These are phyloP conservation scores for Pseudolaguvia tuberculata DNA, from an alignment of 2,113 vertebrate species.

Conservation along the genomic window DNA sequence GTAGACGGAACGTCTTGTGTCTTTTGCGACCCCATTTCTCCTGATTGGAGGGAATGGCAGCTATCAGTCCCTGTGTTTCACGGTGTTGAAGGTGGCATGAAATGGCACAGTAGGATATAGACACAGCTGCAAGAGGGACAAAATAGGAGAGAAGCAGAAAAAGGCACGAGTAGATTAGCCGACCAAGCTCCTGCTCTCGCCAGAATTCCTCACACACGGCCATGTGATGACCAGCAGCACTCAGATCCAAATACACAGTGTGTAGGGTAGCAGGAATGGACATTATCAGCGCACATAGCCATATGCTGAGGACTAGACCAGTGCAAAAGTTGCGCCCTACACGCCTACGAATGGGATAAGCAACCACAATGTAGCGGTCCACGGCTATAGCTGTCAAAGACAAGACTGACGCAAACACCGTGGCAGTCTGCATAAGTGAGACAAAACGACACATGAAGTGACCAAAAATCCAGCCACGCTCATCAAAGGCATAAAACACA, in stretches of 20 bases:
- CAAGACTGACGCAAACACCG: slow-evolving; percentile 76
- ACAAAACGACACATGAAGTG: slow-evolving; percentile 77
- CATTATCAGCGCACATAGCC: slow-evolving; percentile 70
- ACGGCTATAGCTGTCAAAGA: slow-evolving; percentile 83
- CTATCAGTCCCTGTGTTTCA: slow-evolving; percentile 60
- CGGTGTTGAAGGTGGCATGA: slow-evolving; percentile 69
- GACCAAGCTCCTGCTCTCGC: slow-evolving; percentile 66
- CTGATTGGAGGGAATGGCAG: slow-evolving; percentile 58
- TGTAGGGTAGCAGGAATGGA: slow-evolving; percentile 71
- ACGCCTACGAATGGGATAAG: slow-evolving; percentile 73
- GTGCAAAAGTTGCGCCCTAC: slow-evolving; percentile 68
- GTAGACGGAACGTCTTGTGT: slow-evolving; percentile 76
- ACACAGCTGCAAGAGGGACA: slow-evolving; percentile 74
- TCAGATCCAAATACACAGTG: slow-evolving; percentile 76
- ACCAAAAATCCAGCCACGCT: slow-evolving; percentile 79
- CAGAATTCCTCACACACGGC: slow-evolving; percentile 83
- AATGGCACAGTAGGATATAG: slow-evolving; percentile 80
- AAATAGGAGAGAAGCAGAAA: slow-evolving; percentile 79
- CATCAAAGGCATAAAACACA: slow-evolving; percentile 77
- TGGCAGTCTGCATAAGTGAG: slow-evolving; percentile 74
- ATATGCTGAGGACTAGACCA: slow-evolving; percentile 70
- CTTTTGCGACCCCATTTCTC: slow-evolving; percentile 73
- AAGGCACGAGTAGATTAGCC: slow-evolving; percentile 78
- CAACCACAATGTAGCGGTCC: slow-evolving; percentile 80
- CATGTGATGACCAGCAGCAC: slow-evolving; percentile 72